These are phyloP conservation scores for Lasiurus cinereus DNA, from an alignment of 2,113 vertebrate genomes.

Conservation along the genomic window DNA sequence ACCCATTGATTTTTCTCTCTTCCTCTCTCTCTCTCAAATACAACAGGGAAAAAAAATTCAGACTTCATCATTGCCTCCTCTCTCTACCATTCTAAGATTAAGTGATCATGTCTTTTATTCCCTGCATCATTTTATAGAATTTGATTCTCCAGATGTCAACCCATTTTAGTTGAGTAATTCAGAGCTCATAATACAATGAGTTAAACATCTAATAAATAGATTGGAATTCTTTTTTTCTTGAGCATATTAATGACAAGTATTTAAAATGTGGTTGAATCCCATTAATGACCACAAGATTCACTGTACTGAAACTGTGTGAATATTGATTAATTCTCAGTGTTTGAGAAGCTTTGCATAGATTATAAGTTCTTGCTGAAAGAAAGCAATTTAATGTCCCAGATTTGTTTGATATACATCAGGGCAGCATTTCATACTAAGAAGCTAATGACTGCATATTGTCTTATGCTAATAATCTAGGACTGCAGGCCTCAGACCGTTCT, in stretches of 20 bases:
- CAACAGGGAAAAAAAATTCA: neutral
- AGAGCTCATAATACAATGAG: neutral
- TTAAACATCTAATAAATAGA: neutral
- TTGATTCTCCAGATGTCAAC: neutral
- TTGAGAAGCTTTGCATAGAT: neutral
- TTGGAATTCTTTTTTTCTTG: neutral
- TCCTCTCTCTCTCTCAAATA: neutral
- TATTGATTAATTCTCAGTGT: neutral
- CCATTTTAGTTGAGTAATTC: neutral
- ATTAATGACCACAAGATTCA: neutral
- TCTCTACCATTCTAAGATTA: neutral
- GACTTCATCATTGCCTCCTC: neutral
- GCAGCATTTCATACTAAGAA: neutral
- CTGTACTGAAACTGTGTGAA: neutral
- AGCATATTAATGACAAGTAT: neutral
- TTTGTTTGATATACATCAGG: neutral
- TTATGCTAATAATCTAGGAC: fast-evolving
- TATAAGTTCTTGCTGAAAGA: neutral
- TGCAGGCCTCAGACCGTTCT: neutral
- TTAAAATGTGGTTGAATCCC: neutral
- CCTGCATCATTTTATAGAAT: neutral
- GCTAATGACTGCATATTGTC: neutral
- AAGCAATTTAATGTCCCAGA: neutral
- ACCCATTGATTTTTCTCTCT: neutral
- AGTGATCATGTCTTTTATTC: neutral